These are phyloP conservation scores for Phrynocephalus guinanensis DNA, from an alignment of 2,797 vertebrate species.

Conservation along the genomic window DNA sequence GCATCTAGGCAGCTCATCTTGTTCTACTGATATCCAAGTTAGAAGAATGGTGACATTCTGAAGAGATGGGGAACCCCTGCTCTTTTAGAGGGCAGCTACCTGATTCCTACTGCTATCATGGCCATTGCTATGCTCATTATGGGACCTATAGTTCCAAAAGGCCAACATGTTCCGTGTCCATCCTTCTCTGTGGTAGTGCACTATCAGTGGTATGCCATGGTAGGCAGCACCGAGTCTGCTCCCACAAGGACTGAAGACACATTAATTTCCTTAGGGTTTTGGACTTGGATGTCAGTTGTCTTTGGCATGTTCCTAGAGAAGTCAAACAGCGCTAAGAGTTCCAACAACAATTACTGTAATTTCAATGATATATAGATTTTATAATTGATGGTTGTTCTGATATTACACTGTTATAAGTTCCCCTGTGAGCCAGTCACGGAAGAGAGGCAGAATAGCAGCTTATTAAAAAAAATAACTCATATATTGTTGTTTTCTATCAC, in stretches of 20 bases:
- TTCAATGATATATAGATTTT: neutral
- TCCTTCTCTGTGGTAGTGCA: too few species aligned
- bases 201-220: neutral
- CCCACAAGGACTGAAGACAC: neutral
- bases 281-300: neutral
- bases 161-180: too few species aligned
- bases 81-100: too few species aligned
- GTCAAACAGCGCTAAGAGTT: neutral
- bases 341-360: neutral
- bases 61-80: too few species aligned
- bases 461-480: neutral
- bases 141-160: too few species aligned
- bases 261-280: neutral
- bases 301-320: neutral
- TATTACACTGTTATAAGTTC: neutral
- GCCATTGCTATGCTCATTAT: too few species aligned
- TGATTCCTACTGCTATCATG: too few species aligned
- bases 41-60: too few species aligned
- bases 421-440: neutral
- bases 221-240: neutral
- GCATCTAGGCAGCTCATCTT: too few species aligned
- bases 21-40: too few species aligned
- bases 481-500: constrained; percentile 20
- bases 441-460: neutral
- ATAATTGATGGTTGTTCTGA: neutral